Evolutionary conservation across 2,888 invertebrate genomes (phyloP).

Genomic region (Slavum lentiscoides): DNA sequence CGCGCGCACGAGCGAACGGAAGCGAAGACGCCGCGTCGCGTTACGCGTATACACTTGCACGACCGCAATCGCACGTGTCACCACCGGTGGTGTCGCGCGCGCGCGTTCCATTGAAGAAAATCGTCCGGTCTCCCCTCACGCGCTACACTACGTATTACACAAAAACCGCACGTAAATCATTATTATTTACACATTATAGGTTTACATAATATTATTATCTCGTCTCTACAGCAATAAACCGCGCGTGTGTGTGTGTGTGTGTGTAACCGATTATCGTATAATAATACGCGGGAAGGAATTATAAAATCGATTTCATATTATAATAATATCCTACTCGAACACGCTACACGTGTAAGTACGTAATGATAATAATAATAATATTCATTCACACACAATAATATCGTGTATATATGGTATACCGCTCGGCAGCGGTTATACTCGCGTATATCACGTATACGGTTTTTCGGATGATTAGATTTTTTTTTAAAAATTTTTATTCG

Average conservation of each 20-base stretch:
- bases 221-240: no score
- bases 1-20: slow-evolving; percentile 4
- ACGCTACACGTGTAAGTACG: slow-evolving; percentile 3
- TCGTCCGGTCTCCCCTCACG: background rate
- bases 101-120: background rate
- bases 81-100: no score
- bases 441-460: slow-evolving; percentile 43
- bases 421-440: background rate
- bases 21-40: background rate
- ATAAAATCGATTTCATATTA: slow-evolving; percentile 1
- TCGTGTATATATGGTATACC: background rate
- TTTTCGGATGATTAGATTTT: slow-evolving; percentile 44
- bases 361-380: no score
- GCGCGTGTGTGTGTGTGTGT: no score
- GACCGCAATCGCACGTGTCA: slow-evolving; percentile 4
- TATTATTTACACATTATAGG: no score
- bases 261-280: background rate
- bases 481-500: background rate
- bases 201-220: no score
- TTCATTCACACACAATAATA: background rate
- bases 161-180: no score
- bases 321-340: slow-evolving; percentile 8
- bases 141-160: background rate
- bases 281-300: background rate
- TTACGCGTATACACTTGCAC: background rate